phyloP scores from a whole-genome alignment of 2,797 vertebrate genomes.

The Hozukius guyotensis region DNA sequence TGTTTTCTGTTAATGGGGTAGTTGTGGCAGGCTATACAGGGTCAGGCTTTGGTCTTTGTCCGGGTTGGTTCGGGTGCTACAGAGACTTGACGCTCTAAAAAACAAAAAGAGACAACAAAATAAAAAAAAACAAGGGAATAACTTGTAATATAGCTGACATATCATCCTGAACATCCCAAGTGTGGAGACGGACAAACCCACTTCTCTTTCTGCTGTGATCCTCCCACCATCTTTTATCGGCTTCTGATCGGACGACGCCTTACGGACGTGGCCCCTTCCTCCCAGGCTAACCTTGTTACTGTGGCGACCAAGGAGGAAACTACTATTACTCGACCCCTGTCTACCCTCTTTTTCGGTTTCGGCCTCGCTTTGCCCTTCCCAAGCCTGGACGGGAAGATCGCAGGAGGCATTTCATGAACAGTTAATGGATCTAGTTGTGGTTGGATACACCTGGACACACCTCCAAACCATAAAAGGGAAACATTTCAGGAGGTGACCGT shows the following conservation, averaged over 20 bases:
- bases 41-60: constrained; percentile 66
- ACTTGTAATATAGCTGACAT: constrained; percentile 79
- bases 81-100: constrained; percentile 57
- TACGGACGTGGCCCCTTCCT: constrained; percentile 44
- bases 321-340: constrained; percentile 16
- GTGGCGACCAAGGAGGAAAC: constrained; percentile 49
- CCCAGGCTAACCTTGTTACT: constrained; percentile 31
- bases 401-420: constrained; percentile 23
- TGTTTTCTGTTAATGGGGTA: constrained; percentile 70
- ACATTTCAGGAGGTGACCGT: constrained; percentile 37
- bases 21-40: constrained; percentile 69
- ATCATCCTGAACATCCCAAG: constrained; percentile 69
- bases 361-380: not conserved
- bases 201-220: constrained; percentile 44
- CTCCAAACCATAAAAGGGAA: constrained; percentile 50
- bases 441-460: constrained; percentile 18
- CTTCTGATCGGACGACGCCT: constrained; percentile 49
- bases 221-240: constrained; percentile 37
- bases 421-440: constrained; percentile 1
- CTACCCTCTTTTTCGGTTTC: not conserved
- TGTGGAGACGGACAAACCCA: constrained; percentile 60
- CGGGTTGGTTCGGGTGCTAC: constrained; percentile 69
- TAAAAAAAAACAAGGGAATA: constrained; percentile 52
- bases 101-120: not conserved
- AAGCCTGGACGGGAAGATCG: not conserved